Evolutionary conservation across 2,797 vertebrate genomes (phyloP).

Genomic region (Chelon auratus): DNA sequence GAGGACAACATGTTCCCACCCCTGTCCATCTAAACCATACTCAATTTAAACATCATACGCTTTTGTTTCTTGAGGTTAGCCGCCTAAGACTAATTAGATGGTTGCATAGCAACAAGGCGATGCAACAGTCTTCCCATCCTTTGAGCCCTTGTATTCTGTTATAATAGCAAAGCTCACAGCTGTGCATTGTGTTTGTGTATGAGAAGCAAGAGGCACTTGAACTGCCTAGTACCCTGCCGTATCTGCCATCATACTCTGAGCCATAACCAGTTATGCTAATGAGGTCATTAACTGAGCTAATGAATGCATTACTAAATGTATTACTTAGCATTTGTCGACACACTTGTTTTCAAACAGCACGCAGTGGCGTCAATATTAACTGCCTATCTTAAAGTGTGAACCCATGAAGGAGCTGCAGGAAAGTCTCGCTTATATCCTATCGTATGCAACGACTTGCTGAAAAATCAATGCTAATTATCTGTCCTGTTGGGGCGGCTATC

Average conservation of each 20-base stretch:
- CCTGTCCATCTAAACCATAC: conserved; percentile 10
- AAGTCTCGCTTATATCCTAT: conserved; percentile 48
- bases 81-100: conserved; percentile 48
- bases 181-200: conserved; percentile 37
- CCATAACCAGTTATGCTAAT: conserved; percentile 46
- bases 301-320: conserved; percentile 48
- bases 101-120: conserved; percentile 63
- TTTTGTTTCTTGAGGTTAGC: conserved; percentile 45
- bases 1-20: neutral
- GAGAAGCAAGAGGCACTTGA: conserved; percentile 20
- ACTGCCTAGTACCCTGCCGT: conserved; percentile 18
- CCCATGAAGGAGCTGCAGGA: conserved; percentile 17
- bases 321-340: conserved; percentile 52
- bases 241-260: conserved; percentile 31
- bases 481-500: conserved; percentile 8
- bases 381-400: conserved; percentile 11
- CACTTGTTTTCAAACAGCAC: conserved; percentile 49
- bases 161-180: conserved; percentile 27
- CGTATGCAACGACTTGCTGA: conserved; percentile 35
- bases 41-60: conserved; percentile 6
- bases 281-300: conserved; percentile 59
- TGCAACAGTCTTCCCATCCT: conserved; percentile 30
- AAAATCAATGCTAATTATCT: conserved; percentile 41
- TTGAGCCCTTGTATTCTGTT: conserved; percentile 34
- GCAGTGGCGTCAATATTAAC: conserved; percentile 37